Base-by-base conservation (phyloP, 2,888 invertebrate species). In the Drosophila limbata region DNA sequence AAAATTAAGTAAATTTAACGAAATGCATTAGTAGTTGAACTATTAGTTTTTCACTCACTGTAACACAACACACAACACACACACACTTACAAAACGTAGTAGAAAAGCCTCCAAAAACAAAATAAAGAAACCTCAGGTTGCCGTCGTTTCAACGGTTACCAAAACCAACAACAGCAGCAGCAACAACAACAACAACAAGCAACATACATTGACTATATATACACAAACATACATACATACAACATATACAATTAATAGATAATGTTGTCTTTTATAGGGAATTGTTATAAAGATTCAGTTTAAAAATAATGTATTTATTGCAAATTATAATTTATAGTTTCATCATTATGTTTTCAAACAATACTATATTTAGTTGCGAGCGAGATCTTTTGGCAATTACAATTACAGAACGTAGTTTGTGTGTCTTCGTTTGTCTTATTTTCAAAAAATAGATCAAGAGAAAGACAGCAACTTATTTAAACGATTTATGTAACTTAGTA, bases 401-500 rank as follows among this genome's bases (percentile, higher is more conserved):
- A 88, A 89, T 81, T 40, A 50, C 50, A 68, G 19, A 51, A 19
- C 9, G 80, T 62, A 75, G 79, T 69, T 89, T 89, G 81, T 85
- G 79, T 72, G 70, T 73, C 62, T 88, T 90, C 89, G 79, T 90
- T 92, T 82, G 21, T 65, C 69, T 79, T 71, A 73, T 45, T 79
- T 83, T 70, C 48, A 42, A 50, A 42, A 50, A 70, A 77, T 78
- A 77, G 81, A 81, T 81, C 72, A 80, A 86, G 63, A 64, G 65
- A 71, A 72, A 67, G 68, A 81, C 59, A 76, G 48, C 63, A 77
- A 66, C 60, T 88, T 89, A 81, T 87, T 77, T 74, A 78, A 78
- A 80, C 73, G 79, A 87, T 84, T 85, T 88, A 85, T 85, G 84
- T 85, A 90, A 89, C 90, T 91, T 91, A 90, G 91, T 92, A 92